Conservation (phyloP, 1,140 invertebrate species). For the Drosophila cardini region DNA sequence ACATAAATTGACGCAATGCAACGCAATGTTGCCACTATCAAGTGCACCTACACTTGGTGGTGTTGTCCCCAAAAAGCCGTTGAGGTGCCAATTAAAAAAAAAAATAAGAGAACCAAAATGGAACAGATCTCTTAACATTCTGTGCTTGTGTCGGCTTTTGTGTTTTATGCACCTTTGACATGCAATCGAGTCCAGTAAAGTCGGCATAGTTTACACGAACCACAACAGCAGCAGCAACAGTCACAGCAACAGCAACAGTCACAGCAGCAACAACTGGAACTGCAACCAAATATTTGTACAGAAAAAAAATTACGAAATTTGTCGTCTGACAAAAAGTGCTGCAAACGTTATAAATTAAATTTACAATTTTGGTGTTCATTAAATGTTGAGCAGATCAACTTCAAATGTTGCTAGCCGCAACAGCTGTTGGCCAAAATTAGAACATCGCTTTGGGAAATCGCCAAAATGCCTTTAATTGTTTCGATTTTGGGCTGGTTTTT, state of each 20-base stretch:
- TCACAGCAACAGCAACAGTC: slow-evolving; percentile 27
- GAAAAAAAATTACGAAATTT: slow-evolving; percentile 76
- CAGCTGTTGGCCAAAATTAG: slow-evolving; percentile 61
- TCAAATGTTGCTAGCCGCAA: slow-evolving; percentile 44
- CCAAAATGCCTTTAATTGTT: slow-evolving; percentile 76
- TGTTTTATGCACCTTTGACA: slow-evolving; percentile 76
- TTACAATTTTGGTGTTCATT: slow-evolving; percentile 82
- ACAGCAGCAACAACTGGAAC: slow-evolving; percentile 10
- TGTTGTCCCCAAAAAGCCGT: slow-evolving; percentile 56
- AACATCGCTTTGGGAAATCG: slow-evolving; percentile 78
- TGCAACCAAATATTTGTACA: slow-evolving; percentile 9
- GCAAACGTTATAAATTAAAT: slow-evolving; percentile 81
- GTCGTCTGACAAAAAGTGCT: slow-evolving; percentile 79
- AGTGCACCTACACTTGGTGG: slow-evolving; percentile 63
- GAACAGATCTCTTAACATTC: slow-evolving; percentile 61
- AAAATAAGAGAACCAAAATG: slow-evolving; percentile 59
- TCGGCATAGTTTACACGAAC: slow-evolving; percentile 76
- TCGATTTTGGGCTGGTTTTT: slow-evolving; percentile 30
- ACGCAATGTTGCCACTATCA: slow-evolving; percentile 45
- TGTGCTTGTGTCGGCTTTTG: slow-evolving; percentile 61
- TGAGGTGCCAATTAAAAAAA: slow-evolving; percentile 82
- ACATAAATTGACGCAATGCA: slow-evolving; percentile 63
- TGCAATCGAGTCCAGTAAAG: slow-evolving; percentile 54
- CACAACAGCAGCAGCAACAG: slow-evolving; percentile 9
- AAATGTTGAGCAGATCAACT: slow-evolving; percentile 58